These are phyloP conservation scores for Miltochrista miniata DNA, from an alignment of 2,888 invertebrate species.

Conservation along the genomic window DNA sequence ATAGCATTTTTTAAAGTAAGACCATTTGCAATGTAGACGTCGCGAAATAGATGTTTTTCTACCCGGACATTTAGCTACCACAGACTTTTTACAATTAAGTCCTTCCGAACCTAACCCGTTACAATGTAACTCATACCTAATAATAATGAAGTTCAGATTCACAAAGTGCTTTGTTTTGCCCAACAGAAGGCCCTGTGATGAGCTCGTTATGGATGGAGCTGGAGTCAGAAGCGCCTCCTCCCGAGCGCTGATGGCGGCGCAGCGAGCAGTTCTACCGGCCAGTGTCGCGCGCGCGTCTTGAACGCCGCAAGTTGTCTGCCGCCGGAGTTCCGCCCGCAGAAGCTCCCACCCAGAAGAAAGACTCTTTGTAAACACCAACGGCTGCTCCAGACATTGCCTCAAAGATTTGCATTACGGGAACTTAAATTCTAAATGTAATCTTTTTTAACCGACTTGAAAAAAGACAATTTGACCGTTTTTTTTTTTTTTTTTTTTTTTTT, in stretches of 20 bases:
- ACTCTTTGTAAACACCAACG: constrained; percentile 44
- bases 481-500: too few species aligned
- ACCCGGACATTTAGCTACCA: too few species aligned
- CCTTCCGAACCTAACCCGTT: too few species aligned
- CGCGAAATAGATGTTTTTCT: too few species aligned
- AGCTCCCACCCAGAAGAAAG: constrained; percentile 35
- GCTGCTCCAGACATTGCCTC: constrained; percentile 14
- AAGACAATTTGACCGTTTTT: too few species aligned
- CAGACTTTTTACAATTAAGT: too few species aligned
- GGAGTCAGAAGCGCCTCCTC: constrained; percentile 66
- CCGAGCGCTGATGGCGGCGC: constrained; percentile 80
- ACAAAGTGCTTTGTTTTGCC: too few species aligned
- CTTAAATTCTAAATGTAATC: neutral
- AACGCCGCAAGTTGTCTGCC: constrained; percentile 77
- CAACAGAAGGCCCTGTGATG: constrained; percentile 63
- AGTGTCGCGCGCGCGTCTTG: constrained; percentile 69
- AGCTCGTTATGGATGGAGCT: constrained; percentile 78
- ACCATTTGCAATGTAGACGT: too few species aligned
- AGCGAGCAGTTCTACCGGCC: constrained; percentile 82
- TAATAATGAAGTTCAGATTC: too few species aligned
- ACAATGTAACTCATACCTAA: too few species aligned
- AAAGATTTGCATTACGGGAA: constrained; percentile 14
- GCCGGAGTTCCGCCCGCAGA: constrained; percentile 76
- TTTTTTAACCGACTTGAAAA: too few species aligned
- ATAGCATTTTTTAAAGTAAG: too few species aligned